phyloP scores from a whole-genome alignment of 2,797 vertebrate genomes.

The Sylvia borin region DNA sequence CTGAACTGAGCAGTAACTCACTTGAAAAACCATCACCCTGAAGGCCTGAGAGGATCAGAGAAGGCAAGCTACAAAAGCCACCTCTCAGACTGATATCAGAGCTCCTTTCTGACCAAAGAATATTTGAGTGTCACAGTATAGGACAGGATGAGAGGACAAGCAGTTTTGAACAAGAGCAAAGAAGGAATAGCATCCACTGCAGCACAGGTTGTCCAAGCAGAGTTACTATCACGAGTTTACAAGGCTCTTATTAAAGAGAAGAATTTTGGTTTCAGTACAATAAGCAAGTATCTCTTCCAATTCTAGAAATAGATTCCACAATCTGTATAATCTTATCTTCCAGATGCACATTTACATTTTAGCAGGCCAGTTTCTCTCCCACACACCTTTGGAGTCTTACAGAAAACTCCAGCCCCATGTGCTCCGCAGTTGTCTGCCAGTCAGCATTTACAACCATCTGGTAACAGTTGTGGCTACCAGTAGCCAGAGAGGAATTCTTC shows the following conservation, averaged over 20 bases:
- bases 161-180: neutral
- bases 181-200: neutral
- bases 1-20: neutral
- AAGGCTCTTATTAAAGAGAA: neutral
- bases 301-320: neutral
- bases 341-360: slow-evolving; percentile 45
- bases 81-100: neutral
- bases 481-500: slow-evolving; percentile 44
- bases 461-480: slow-evolving; percentile 49
- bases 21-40: neutral
- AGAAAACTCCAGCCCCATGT: neutral
- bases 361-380: slow-evolving; percentile 32
- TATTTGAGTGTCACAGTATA: neutral
- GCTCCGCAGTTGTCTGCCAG: slow-evolving; percentile 6
- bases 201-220: neutral
- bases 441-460: slow-evolving; percentile 33
- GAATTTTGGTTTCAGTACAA: neutral
- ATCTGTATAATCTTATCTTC: slow-evolving; percentile 1
- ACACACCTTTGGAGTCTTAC: neutral
- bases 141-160: neutral
- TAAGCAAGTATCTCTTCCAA: neutral
- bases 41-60: neutral
- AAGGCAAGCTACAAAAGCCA: neutral
- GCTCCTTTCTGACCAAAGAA: neutral
- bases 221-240: neutral